A percentile compares a stretch with the other conserved stretches of the same genome.
phyloP scores from a whole-genome alignment of 2,113 vertebrate species.

The Sturnira hondurensis region DNA sequence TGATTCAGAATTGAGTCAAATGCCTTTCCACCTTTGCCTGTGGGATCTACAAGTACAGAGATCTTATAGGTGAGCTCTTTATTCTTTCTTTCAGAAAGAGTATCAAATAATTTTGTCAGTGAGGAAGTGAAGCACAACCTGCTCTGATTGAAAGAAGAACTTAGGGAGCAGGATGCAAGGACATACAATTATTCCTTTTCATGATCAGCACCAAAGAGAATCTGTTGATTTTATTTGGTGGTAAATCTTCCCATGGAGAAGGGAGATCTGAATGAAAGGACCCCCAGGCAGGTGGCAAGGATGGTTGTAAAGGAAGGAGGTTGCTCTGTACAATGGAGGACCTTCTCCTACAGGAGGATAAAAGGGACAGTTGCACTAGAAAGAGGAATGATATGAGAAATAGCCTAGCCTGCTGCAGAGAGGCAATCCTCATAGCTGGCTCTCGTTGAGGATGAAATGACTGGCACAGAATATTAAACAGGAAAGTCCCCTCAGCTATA shows the following conservation, averaged over 20 bases:
- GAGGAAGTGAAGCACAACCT: neutral
- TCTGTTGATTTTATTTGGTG: neutral
- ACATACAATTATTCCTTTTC: neutral
- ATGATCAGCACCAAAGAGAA: neutral
- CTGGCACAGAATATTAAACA: slow-evolving; percentile 31
- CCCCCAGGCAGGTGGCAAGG: neutral
- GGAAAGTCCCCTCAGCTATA: neutral
- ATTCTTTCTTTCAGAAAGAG: neutral
- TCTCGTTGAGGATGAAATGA: neutral
- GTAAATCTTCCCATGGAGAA: neutral
- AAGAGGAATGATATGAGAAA: neutral
- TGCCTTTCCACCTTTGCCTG: neutral
- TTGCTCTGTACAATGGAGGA: neutral
- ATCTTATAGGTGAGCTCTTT: neutral
- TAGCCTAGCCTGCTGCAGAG: neutral
- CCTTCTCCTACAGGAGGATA: neutral
- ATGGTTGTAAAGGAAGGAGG: neutral
- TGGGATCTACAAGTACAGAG: neutral
- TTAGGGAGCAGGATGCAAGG: neutral
- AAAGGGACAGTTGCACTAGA: neutral
- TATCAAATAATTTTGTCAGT: neutral
- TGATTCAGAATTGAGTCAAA: neutral
- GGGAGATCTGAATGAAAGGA: neutral
- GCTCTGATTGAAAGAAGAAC: neutral
- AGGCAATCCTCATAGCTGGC: neutral